Evolutionary conservation across 2,888 invertebrate genomes (phyloP), one percentile per base, ranked within the genome.

Genomic region (Folsomia candida): DNA sequence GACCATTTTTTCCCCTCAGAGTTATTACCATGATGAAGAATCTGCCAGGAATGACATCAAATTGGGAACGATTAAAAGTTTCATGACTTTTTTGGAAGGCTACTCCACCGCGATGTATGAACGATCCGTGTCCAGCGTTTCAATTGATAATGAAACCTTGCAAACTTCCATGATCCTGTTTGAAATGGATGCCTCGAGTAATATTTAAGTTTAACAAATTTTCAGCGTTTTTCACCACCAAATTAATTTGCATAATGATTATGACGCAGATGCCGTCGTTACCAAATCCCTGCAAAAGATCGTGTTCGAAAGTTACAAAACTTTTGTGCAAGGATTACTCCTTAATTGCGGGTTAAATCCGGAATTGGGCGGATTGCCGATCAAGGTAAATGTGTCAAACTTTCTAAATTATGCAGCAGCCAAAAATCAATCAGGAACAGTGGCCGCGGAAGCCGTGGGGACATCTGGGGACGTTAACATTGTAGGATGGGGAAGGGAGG

Each of bases 111-210:
- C 92, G 0, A 86, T 94, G 22, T 89, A 92, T 0, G 93, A 93
- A 0, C 86, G 93, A 77, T 88, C 92, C 84, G 89, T 89, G 37
- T 84, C 93, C 75, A 91, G 91, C 51, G 89, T 90, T 80, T 91
- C 91, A 26, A 89, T 92, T 0, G 93, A 93, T 81, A 90, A 92
- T 72, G 93, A 93, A 80, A 93, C 92, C 0, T 87, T 94, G 67
- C 89, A 91, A 76, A 91, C 91, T 74, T 93, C 93, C 62, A 93
- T 93, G 82, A 89, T 94, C 71, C 87, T 91, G 81, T 91, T 94
- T 66, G 93, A 93, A 91, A 87, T 94, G 69, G 94, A 95, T 83
- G 93, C 94, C 91, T 92, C 93, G 80, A 95, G 92, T 94, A 82
- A 86, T 71, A 37, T 14, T 14, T 47, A n/a, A 37, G 37, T 37